Percentiles rank a stretch among this genome's conserved stretches.
These are phyloP conservation scores for Ferdinandea cuprea DNA, from an alignment of 2,888 invertebrate species.

Conservation along the genomic window DNA sequence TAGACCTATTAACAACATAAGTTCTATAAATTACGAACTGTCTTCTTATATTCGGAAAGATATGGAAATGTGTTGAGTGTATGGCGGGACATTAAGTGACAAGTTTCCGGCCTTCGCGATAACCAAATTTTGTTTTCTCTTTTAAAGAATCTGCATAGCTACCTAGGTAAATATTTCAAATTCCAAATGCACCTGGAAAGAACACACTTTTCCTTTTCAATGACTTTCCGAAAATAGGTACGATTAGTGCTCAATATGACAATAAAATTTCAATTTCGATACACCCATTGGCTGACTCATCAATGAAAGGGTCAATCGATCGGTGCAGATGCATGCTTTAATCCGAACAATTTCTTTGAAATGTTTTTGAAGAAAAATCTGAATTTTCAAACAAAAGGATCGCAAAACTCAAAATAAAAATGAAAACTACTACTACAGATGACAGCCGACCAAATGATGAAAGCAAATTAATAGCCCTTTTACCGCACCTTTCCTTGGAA, in stretches of 20 bases:
- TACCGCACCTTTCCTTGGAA: conserved; percentile 57
- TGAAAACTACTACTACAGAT: conserved; percentile 47
- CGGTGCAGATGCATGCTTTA: conserved; percentile 54
- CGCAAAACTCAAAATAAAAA: conserved; percentile 54
- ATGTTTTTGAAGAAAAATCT: conserved; percentile 40
- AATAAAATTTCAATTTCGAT: conserved; percentile 38
- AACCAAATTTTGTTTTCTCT: neutral
- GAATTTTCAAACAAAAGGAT: conserved; percentile 55
- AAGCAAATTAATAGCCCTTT: conserved; percentile 59
- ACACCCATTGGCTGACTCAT: conserved; percentile 24
- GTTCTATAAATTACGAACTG: neutral
- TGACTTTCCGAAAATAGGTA: conserved; percentile 20
- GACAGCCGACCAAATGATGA: conserved; percentile 24
- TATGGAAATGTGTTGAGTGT: too few species aligned
- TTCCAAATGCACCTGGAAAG: conserved; percentile 30
- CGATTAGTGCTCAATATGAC: neutral
- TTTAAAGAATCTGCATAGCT: neutral
- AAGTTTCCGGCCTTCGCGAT: neutral
- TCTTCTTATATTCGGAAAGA: too few species aligned
- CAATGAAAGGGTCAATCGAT: conserved; percentile 59
- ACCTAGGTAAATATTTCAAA: neutral
- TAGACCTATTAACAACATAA: too few species aligned
- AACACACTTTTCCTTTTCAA: conserved; percentile 52
- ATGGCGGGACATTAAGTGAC: too few species aligned
- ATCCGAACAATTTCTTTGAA: conserved; percentile 27